phyloP scores from a whole-genome alignment of 2,113 vertebrate genomes.

The Progne subis region DNA sequence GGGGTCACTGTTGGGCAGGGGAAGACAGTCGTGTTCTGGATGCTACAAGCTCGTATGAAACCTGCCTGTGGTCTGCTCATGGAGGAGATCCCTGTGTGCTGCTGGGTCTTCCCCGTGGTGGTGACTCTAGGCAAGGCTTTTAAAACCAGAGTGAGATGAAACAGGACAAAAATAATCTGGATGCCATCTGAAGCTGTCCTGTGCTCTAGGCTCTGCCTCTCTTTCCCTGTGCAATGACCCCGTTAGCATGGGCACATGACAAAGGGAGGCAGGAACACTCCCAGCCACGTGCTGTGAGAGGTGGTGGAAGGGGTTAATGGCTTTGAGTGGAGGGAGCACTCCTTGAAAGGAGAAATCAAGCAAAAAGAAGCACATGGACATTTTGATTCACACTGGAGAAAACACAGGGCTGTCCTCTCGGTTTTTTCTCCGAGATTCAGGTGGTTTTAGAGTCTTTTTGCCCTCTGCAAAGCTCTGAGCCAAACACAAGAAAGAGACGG shows the following conservation, averaged over 20 bases:
- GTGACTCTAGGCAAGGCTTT: neutral
- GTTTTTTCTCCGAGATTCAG: too few relatives aligned
- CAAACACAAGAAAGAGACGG: too few relatives aligned
- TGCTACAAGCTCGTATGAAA: neutral
- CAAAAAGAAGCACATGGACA: neutral
- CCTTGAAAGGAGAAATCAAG: neutral
- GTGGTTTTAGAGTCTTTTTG: too few relatives aligned
- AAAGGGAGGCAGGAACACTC: neutral
- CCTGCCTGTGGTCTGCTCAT: neutral
- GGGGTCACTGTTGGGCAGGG: constrained; percentile 21
- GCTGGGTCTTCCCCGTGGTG: neutral
- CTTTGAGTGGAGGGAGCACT: neutral
- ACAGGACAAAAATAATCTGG: neutral
- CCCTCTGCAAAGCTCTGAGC: too few relatives aligned
- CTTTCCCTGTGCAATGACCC: neutral
- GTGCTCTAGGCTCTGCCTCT: neutral
- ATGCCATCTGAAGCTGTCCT: neutral
- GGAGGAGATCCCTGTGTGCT: neutral
- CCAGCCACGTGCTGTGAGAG: neutral
- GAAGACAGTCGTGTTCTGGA: neutral
- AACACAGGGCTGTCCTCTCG: neutral
- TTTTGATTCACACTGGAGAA: neutral
- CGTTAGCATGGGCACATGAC: fast-evolving
- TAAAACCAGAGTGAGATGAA: neutral
- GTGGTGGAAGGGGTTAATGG: fast-evolving